These are phyloP conservation scores for Spondyliosoma cantharus DNA, from an alignment of 2,797 vertebrate genomes.

Conservation along the genomic window DNA sequence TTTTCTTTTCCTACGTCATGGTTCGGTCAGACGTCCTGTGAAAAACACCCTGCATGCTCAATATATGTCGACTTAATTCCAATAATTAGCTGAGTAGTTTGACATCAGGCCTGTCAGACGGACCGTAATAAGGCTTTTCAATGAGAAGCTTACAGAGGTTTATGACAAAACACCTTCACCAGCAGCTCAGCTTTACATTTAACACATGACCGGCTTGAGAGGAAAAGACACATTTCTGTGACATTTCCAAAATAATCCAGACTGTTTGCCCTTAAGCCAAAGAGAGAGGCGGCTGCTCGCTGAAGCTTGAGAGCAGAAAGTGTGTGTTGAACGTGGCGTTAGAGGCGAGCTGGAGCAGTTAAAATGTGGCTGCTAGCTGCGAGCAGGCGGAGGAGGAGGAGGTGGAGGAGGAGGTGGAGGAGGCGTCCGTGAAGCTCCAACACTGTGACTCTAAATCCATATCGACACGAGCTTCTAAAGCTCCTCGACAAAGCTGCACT, in stretches of 20 bases:
- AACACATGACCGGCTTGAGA: slow-evolving; percentile 10
- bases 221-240: background rate
- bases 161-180: background rate
- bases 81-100: too few relatives aligned
- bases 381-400: background rate
- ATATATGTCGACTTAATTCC: background rate
- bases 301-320: slow-evolving; percentile 5
- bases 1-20: too few relatives aligned
- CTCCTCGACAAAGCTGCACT: slow-evolving; percentile 18
- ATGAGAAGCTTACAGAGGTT: background rate
- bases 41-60: background rate
- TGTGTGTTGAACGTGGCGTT: background rate
- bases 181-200: slow-evolving; percentile 3
- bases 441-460: slow-evolving; percentile 35
- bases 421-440: slow-evolving; percentile 9
- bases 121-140: slow-evolving; percentile 1
- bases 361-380: slow-evolving; percentile 15
- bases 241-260: slow-evolving; percentile 18
- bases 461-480: slow-evolving; percentile 18
- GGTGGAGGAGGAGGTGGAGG: background rate
- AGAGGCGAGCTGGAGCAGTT: background rate
- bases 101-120: background rate
- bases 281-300: slow-evolving; percentile 1
- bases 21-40: too few relatives aligned
- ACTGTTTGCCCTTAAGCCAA: background rate